Evolutionary conservation across 23 tunicate species (phyloP).

Genomic region (Halocynthia aurantium): DNA sequence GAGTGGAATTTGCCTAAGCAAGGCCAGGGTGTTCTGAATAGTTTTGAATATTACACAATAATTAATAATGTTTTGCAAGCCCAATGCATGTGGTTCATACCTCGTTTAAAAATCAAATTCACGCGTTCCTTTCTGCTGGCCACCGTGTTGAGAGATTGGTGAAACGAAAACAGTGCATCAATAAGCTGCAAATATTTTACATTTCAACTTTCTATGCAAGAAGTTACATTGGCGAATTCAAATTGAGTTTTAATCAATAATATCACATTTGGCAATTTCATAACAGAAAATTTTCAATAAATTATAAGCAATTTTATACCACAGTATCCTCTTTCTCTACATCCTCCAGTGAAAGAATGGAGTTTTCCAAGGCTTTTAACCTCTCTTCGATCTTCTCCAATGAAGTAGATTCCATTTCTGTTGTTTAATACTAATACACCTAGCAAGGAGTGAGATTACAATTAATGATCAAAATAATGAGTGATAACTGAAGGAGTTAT

Average conservation of each 20-base stretch:
- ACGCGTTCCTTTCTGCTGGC: constrained; percentile 16
- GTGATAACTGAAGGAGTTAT: too few species aligned
- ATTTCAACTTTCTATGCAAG: too few species aligned
- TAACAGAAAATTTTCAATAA: not conserved
- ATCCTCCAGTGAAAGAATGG: not conserved
- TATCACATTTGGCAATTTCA: too few species aligned
- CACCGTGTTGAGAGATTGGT: constrained; percentile 5
- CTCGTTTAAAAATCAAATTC: constrained; percentile 19
- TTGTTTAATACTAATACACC: too few species aligned
- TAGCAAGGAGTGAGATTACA: too few species aligned
- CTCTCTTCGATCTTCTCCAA: not conserved
- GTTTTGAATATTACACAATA: not conserved
- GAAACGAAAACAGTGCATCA: not conserved
- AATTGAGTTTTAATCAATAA: too few species aligned
- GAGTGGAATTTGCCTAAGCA: too few species aligned
- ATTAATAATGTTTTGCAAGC: not conserved
- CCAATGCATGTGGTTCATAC: not conserved
- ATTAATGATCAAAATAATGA: too few species aligned
- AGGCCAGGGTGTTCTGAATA: too few species aligned
- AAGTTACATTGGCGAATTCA: too few species aligned
- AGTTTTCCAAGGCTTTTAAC: constrained; percentile 3
- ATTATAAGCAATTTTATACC: not conserved
- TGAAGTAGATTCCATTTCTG: not conserved
- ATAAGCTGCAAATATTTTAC: constrained; percentile 1
- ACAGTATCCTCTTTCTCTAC: not conserved